These are phyloP conservation scores for Tachycineta bicolor DNA, from an alignment of 2,113 vertebrate genomes.

Conservation along the genomic window DNA sequence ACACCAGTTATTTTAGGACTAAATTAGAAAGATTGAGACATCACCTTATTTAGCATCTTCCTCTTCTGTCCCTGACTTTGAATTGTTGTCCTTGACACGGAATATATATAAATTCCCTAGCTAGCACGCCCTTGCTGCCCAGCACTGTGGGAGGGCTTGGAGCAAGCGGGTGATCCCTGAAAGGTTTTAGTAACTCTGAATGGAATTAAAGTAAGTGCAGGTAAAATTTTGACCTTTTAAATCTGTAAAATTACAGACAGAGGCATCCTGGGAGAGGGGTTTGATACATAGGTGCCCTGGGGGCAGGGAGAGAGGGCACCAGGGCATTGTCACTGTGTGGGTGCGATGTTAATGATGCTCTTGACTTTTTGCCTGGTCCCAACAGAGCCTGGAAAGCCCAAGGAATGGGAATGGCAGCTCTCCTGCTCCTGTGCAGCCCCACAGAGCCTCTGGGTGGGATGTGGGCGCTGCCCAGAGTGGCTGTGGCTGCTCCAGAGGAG, in stretches of 20 bases:
- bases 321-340: neutral
- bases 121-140: neutral
- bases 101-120: neutral
- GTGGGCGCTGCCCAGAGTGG: neutral
- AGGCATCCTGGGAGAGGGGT: neutral
- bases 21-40: neutral
- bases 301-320: neutral
- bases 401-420: neutral
- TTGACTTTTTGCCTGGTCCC: neutral
- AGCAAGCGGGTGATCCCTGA: neutral
- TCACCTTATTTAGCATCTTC: neutral
- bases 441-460: rapidly evolving
- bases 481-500: neutral
- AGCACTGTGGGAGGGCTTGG: neutral
- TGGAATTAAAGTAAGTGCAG: neutral
- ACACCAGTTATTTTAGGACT: neutral
- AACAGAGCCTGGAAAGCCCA: neutral
- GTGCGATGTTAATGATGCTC: rapidly evolving
- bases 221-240: slow-evolving; percentile 26
- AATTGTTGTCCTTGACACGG: slow-evolving; percentile 19
- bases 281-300: neutral
- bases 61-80: neutral
- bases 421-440: neutral
- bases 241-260: neutral
- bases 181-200: slow-evolving; percentile 30